Conservation (phyloP, 2,888 invertebrate genomes). For the Drosophila greeni region DNA sequence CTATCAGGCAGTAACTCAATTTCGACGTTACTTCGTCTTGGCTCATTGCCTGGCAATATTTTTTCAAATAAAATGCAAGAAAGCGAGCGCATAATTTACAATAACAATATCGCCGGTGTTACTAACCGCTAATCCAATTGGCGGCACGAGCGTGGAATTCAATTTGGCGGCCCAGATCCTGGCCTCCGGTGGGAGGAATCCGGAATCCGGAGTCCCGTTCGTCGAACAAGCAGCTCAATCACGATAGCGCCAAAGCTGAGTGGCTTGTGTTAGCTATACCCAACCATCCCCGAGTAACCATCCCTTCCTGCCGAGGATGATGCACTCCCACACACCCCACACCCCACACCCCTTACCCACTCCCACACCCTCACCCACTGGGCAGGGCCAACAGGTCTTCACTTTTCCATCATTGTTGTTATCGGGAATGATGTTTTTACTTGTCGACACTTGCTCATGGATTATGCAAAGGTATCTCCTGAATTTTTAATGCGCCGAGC, state of each 20-base stretch:
- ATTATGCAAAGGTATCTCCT: conserved; percentile 77
- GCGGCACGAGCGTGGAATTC: conserved; percentile 62
- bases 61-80: conserved; percentile 57
- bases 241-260: conserved; percentile 51
- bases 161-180: conserved; percentile 54
- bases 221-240: conserved; percentile 69
- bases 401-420: conserved; percentile 53
- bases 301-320: background rate
- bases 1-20: conserved; percentile 70
- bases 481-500: conserved; percentile 75
- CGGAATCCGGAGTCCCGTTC: conserved; percentile 23
- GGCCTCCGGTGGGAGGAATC: conserved; percentile 37
- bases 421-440: conserved; percentile 67
- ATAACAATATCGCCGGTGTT: conserved; percentile 72
- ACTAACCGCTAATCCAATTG: conserved; percentile 77
- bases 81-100: conserved; percentile 72
- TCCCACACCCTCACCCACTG: conserved; percentile 18
- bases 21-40: conserved; percentile 47
- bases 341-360: background rate
- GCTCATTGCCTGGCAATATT: conserved; percentile 36
- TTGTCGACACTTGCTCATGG: conserved; percentile 76
- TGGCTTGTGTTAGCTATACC: conserved; percentile 34
- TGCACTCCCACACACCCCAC: conserved; percentile 11
- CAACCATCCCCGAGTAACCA: conserved; percentile 12
- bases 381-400: conserved; percentile 70